Evolutionary conservation across 2,113 vertebrate species (phyloP).

Genomic region (Cranoglanis bouderius): DNA sequence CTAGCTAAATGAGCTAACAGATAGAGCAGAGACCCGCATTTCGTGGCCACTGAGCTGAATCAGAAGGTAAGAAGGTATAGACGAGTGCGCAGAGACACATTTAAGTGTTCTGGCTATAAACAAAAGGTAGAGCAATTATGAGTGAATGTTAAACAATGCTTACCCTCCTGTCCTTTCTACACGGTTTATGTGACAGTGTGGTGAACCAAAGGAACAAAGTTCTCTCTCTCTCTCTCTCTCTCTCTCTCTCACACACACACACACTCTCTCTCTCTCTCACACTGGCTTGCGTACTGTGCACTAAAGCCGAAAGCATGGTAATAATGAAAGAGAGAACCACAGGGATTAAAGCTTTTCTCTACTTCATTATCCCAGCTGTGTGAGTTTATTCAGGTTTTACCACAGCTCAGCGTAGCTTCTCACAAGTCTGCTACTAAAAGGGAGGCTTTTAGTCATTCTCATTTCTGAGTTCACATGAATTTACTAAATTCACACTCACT

Average conservation of each 20-base stretch:
- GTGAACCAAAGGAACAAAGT: neutral
- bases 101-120: conserved; percentile 3
- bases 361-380: conserved; percentile 18
- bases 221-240: neutral
- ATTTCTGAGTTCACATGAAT: neutral
- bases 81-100: neutral
- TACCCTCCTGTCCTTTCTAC: neutral
- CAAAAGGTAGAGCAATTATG: conserved; percentile 13
- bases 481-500: neutral
- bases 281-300: neutral
- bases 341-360: conserved; percentile 37
- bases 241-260: neutral
- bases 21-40: conserved; percentile 30
- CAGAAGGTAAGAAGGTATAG: neutral
- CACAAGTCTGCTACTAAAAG: conserved; percentile 42
- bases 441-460: conserved; percentile 37
- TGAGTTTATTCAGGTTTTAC: conserved; percentile 39
- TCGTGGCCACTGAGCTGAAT: conserved; percentile 5
- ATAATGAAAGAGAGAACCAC: conserved; percentile 28
- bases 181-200: neutral
- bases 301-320: neutral
- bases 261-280: conserved; percentile 6
- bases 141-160: conserved; percentile 14
- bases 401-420: conserved; percentile 36
- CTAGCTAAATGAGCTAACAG: conserved; percentile 51